A percentile compares a stretch with the other conserved stretches of the same genome.
phyloP scores from a whole-genome alignment of 2,797 vertebrate genomes.

The Cuculus canorus region DNA sequence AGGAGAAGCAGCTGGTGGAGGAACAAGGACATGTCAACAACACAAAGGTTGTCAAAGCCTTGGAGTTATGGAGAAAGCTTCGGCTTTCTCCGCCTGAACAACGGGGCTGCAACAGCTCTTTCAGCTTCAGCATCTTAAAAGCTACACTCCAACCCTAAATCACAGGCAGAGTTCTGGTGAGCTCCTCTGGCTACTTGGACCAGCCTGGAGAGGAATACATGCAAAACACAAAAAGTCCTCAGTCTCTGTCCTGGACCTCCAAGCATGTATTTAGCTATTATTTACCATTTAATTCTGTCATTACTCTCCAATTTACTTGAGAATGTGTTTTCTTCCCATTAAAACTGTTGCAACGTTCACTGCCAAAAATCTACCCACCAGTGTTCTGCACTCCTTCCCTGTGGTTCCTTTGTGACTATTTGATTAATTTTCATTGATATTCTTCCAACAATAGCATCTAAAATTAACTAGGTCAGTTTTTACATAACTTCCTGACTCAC shows the following conservation, averaged over 20 bases:
- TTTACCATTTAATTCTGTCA: constrained; percentile 72
- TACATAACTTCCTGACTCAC: constrained; percentile 75
- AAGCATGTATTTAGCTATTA: constrained; percentile 67
- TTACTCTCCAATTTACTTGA: constrained; percentile 68
- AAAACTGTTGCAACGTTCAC: constrained; percentile 4
- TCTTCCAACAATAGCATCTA: constrained; percentile 76
- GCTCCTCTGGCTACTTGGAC: constrained; percentile 1
- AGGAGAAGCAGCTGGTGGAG: background rate
- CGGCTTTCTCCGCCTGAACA: constrained; percentile 6
- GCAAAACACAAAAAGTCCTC: constrained; percentile 33
- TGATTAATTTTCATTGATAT: constrained; percentile 77
- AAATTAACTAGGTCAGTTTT: constrained; percentile 75
- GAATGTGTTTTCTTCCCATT: constrained; percentile 73
- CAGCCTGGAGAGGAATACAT: constrained; percentile 20
- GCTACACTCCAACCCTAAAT: background rate
- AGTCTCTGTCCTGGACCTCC: constrained; percentile 56
- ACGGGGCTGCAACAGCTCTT: background rate
- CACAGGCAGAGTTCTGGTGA: constrained; percentile 42
- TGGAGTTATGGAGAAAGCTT: background rate
- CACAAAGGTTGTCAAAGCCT: accelerated
- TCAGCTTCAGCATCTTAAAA: background rate
- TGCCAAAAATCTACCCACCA: constrained; percentile 74
- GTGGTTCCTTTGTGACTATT: constrained; percentile 68
- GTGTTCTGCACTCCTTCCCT: constrained; percentile 65
- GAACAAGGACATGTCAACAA: background rate